Evolutionary conservation across 2,888 invertebrate genomes (phyloP), one percentile per base, ranked within the genome.

Genomic region (Asteroscopus sphinx): DNA sequence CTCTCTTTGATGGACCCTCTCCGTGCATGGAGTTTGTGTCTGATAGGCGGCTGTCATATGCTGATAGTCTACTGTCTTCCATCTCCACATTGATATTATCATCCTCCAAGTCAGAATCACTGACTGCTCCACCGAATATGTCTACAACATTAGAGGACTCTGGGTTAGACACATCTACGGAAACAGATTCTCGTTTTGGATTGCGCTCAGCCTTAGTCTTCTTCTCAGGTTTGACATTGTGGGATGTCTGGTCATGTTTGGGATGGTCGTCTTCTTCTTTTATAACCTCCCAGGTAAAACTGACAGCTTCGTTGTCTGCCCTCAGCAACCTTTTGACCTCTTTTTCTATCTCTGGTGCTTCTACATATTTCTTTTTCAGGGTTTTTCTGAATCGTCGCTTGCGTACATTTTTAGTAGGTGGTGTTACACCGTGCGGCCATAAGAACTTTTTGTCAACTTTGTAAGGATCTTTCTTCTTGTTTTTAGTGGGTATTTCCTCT

Each of bases 261-360:
- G 83, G 78, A 64, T 95, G 93, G 59, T 97, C 97, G 74, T 98
- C 97, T 80, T 98, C 98, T 87, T 98, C 98, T 78, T 97, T 97
- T 15, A 98, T 96, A 0, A 98, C 96, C 84, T 99, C 98, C 96
- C 97, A 98, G 60, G 96, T 96, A 0, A 98, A 97, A 81, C 96
- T 96, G 0, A 97, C 97, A 1, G 99, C 99, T 86, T 99, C 99
- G 83, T 98, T 98, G 84, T 99, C 99, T 30, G 97, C 97, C 67
- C 99, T 95, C 7, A 99, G 93, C 52, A 99, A 92, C 33, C 99
- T 95, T 86, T 99, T 99, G 0, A 99, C 98, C 94, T 99, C 99
- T 86, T 99, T 99, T 85, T 99, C 99, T 68, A 99, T 98, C 93
- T 99, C 99, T 0, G 99, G 99, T 17, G 98, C 98, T 90, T 99